Percentiles rank a stretch among this genome's conserved stretches.
phyloP scores from a whole-genome alignment of 2,113 vertebrate species.

The Plecotus auritus region DNA sequence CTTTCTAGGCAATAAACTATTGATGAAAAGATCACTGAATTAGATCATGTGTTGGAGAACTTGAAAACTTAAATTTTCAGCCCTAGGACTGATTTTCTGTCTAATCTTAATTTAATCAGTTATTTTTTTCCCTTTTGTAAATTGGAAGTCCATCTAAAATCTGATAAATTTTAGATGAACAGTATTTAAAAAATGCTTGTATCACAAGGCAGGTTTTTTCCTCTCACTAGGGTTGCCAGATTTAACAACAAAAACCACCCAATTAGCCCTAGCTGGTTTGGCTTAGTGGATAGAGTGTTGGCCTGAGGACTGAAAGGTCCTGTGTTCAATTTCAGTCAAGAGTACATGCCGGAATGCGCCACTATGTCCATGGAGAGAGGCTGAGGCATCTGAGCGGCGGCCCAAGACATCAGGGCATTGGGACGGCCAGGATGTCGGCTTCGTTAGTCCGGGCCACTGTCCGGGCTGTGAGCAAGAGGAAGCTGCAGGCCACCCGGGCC shows the following conservation, averaged over 20 bases:
- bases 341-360: not conserved
- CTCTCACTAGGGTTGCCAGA: conserved; percentile 15
- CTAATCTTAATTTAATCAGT: conserved; percentile 55
- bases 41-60: conserved; percentile 44
- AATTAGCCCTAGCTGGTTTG: no score
- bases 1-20: conserved; percentile 43
- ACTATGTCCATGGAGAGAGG: conserved; percentile 72
- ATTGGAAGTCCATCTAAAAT: conserved; percentile 53
- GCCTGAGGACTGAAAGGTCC: no score
- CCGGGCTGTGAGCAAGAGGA: conserved; percentile 92
- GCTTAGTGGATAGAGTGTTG: not conserved
- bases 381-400: not conserved
- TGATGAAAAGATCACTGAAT: conserved; percentile 37
- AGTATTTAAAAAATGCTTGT: conserved; percentile 6
- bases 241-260: not conserved
- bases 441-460: conserved; percentile 93
- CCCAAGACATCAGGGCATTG: not conserved
- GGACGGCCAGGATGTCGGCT: conserved; percentile 86
- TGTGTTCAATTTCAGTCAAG: no score
- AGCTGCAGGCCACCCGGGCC: conserved; percentile 88
- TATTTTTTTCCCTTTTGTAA: conserved; percentile 43
- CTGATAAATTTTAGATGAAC: conserved; percentile 56
- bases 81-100: not conserved
- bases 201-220: not conserved
- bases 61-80: conserved; percentile 34